Conservation (phyloP, 1,140 invertebrate genomes). For the Trialeurodes vaporariorum region DNA sequence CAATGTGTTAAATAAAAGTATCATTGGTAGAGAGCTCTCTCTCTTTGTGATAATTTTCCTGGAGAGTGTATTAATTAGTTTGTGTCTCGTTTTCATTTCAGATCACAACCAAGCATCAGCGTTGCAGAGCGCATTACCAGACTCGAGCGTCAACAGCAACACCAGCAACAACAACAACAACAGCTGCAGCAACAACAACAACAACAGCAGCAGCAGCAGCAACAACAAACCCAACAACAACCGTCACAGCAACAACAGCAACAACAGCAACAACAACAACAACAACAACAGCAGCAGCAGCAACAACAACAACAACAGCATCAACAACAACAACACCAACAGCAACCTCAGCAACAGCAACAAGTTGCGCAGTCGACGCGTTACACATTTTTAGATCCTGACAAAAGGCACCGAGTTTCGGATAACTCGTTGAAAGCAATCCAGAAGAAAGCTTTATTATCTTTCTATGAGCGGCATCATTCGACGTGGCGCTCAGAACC, state of each 20-base stretch:
- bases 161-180: constrained; percentile 34
- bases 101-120: constrained; percentile 39
- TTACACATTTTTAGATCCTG: constrained; percentile 59
- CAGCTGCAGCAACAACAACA: constrained; percentile 34
- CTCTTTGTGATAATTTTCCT: background rate
- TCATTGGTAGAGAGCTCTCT: background rate
- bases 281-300: too few relatives aligned
- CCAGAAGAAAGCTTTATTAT: constrained; percentile 73
- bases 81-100: constrained; percentile 19
- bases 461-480: constrained; percentile 70
- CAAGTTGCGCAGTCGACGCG: constrained; percentile 36
- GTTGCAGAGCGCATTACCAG: constrained; percentile 65
- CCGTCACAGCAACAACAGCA: too few relatives aligned
- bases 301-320: too few relatives aligned
- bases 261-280: constrained; percentile 31
- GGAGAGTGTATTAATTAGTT: background rate
- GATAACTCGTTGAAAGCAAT: constrained; percentile 69
- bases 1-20: too few relatives aligned
- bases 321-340: constrained; percentile 32
- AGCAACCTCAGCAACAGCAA: constrained; percentile 35
- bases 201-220: constrained; percentile 14
- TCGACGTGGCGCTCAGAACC: constrained; percentile 48
- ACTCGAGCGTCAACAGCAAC: constrained; percentile 44
- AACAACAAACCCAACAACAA: constrained; percentile 25
- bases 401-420: constrained; percentile 58